Conservation (phyloP, 1,140 invertebrate genomes). For the Drosophila mauritiana region DNA sequence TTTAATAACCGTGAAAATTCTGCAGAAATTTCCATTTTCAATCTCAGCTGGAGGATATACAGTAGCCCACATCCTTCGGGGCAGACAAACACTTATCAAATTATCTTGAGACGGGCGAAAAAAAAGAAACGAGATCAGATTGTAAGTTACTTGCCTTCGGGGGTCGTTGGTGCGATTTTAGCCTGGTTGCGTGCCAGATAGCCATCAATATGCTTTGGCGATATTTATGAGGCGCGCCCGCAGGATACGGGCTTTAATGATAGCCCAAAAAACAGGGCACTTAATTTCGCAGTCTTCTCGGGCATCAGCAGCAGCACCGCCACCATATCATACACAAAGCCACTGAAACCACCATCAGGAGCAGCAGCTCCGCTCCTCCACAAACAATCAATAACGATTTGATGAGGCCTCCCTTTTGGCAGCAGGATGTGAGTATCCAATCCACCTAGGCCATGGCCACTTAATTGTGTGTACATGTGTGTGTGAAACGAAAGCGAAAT, state of each 20-base stretch:
- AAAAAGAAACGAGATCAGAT: neutral
- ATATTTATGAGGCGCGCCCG: constrained; percentile 80
- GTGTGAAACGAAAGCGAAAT: constrained; percentile 74
- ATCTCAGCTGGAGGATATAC: constrained; percentile 32
- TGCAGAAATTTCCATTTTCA: constrained; percentile 11
- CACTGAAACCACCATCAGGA: constrained; percentile 16
- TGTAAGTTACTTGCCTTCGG: constrained; percentile 15
- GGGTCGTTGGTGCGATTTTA: constrained; percentile 11
- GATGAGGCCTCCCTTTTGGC: constrained; percentile 55
- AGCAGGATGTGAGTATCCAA: constrained; percentile 65
- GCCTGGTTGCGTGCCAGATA: constrained; percentile 73
- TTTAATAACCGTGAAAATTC: constrained; percentile 1
- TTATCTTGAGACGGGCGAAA: constrained; percentile 56
- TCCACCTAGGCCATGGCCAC: constrained; percentile 68
- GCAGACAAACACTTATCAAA: constrained; percentile 76
- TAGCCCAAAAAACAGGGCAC: constrained; percentile 78
- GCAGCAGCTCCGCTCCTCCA: constrained; percentile 14
- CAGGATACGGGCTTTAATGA: constrained; percentile 81
- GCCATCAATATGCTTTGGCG: constrained; percentile 79
- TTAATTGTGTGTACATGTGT: constrained; percentile 60
- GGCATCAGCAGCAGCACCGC: neutral
- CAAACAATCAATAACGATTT: constrained; percentile 79
- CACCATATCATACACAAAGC: constrained; percentile 11
- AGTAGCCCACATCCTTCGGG: constrained; percentile 54
- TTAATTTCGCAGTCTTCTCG: constrained; percentile 55